Conservation (phyloP, 2,797 vertebrate genomes). For the Notoglanidium macrostoma region DNA sequence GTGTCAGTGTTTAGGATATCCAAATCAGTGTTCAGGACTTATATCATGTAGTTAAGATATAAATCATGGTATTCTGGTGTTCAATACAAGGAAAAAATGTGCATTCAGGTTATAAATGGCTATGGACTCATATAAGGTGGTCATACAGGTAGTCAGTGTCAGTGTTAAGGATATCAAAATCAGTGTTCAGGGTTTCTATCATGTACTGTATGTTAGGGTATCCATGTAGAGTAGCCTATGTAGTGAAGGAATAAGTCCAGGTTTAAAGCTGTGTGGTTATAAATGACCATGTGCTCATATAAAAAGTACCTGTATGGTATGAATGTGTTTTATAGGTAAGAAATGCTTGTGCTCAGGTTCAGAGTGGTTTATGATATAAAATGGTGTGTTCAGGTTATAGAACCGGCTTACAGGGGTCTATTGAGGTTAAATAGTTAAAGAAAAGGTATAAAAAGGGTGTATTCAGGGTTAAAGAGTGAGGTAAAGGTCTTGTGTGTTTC, state of each 20-base stretch:
- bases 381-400: background rate
- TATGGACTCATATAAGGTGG: background rate
- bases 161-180: background rate
- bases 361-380: background rate
- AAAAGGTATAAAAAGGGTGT: background rate
- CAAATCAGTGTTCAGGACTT: background rate
- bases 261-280: background rate
- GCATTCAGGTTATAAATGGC: background rate
- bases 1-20: background rate
- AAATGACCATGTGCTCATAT: background rate
- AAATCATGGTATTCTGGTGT: background rate
- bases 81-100: background rate
- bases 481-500: background rate
- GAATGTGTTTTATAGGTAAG: background rate
- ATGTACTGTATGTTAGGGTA: background rate
- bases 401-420: background rate
- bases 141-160: background rate
- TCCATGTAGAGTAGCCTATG: background rate
- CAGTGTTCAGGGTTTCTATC: background rate
- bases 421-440: background rate
- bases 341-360: background rate
- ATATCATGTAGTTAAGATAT: no score
- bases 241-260: background rate
- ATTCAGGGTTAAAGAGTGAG: background rate
- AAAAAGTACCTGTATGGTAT: background rate